Evolutionary conservation across 2,888 invertebrate species (phyloP).

Genomic region (Anagyrus pseudococci): DNA sequence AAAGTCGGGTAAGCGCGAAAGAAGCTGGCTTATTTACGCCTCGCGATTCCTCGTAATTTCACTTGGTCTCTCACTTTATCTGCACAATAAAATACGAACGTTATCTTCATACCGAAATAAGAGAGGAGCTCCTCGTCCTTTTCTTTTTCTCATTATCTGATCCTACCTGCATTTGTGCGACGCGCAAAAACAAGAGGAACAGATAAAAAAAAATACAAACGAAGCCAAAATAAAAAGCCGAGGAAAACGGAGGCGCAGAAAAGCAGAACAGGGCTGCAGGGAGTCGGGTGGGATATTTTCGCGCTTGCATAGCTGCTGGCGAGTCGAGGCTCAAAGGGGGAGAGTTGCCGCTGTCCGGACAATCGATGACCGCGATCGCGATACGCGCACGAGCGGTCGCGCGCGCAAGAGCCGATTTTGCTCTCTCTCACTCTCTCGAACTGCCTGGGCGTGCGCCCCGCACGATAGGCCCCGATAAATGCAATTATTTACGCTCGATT

Average conservation of each 20-base stretch:
- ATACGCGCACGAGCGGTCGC: too few relatives aligned
- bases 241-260: neutral
- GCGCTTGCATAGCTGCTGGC: too few relatives aligned
- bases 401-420: too few relatives aligned
- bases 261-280: neutral
- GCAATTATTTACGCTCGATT: conserved; percentile 62
- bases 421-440: too few relatives aligned
- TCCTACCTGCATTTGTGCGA: conserved; percentile 29
- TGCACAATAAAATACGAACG: conserved; percentile 34
- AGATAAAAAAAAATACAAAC: too few relatives aligned
- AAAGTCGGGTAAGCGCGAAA: too few relatives aligned
- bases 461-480: conserved; percentile 61
- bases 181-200: too few relatives aligned
- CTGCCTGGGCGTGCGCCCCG: too few relatives aligned
- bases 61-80: conserved; percentile 33
- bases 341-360: too few relatives aligned
- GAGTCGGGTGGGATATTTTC: too few relatives aligned
- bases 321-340: too few relatives aligned
- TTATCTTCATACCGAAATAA: conserved; percentile 28
- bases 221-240: conserved; percentile 2
- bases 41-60: conserved; percentile 31
- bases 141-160: conserved; percentile 36
- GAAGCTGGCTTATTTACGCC: conserved; percentile 27
- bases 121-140: conserved; percentile 7
- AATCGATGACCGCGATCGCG: too few relatives aligned